Conservation (phyloP, 1,140 invertebrate genomes). For the Eupeodes corollae region DNA sequence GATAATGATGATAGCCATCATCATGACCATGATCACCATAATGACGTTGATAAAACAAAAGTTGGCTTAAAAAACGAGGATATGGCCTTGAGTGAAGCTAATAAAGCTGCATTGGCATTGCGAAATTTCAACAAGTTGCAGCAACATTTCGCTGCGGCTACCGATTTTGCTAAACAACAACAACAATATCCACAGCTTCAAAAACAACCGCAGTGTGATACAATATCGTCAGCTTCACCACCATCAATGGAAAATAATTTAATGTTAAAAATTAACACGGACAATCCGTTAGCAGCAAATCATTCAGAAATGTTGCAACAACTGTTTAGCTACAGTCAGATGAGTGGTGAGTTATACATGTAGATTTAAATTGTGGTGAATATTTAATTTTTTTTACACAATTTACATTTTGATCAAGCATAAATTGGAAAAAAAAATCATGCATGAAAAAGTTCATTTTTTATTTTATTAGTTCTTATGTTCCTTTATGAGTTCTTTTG, state of each 20-base stretch:
- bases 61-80: background rate
- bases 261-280: conserved; percentile 3
- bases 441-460: no score
- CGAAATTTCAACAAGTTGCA: conserved; percentile 1
- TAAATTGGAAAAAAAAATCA: background rate
- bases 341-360: conserved; percentile 34
- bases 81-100: background rate
- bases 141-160: background rate
- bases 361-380: no score
- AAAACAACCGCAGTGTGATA: conserved; percentile 39
- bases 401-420: background rate
- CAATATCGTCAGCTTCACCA: background rate
- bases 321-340: conserved; percentile 29
- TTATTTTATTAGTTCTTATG: background rate
- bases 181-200: background rate
- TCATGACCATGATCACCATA: background rate
- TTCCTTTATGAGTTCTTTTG: background rate
- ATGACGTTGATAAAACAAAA: background rate
- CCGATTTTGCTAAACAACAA: background rate
- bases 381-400: background rate
- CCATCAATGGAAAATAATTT: conserved; percentile 3
- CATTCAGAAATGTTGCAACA: conserved; percentile 18
- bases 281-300: conserved; percentile 22
- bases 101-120: background rate
- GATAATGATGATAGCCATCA: background rate